Base-by-base conservation (phyloP, 2,888 invertebrate species). In the Drosophila subsilvestris region DNA sequence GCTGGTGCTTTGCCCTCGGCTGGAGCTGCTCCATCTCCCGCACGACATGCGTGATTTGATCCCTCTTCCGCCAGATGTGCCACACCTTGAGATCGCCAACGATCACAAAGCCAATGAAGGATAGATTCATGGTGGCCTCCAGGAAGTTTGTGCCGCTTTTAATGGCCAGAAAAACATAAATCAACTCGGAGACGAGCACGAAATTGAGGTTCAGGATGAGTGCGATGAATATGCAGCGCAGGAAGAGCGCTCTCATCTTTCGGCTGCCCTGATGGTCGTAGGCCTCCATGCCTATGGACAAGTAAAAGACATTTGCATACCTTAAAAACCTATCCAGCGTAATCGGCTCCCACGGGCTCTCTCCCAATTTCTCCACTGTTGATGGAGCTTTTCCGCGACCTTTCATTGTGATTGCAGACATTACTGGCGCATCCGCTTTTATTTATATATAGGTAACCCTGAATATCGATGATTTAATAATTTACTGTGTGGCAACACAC, bases 31-130 rank as follows among this genome's bases (percentile, higher is more conserved):
- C 50, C 17, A 91, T 43, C 10, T 80, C 71, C 0, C 47, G 37
- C 42, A 91, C 85, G 1, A 91, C 63, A 2, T 65, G 18, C 0
- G 86, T 85, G 2, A 91, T 61, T 6, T 76, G 63, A 0, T 56
- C 12, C 3, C 84, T 82, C 14, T 83, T 80, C 3, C 71, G 71
- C 70, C 78, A 80, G n/a, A 90, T 82, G 37, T 80, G 74, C 5
- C 78, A 66, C 45, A 91, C 89, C 71, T 91, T 92, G 0, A 90
- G 63, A 42, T 86, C 78, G 0, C 88, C 84, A 12, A 90, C 80
- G 0, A 87, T 44, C 0, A 86, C 80, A 54, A 86, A 90, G 0
- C 91, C 90, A 20, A 91, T 84, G 45, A 81, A 90, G 0, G 89
- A 82, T 0, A 89, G 70, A 48, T 82, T 87, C 75, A 85, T 88